A percentile compares a stretch with the other conserved stretches of the same genome.
Evolutionary conservation across 2,888 invertebrate species (phyloP).

Genomic region (Autographa pulchrina): DNA sequence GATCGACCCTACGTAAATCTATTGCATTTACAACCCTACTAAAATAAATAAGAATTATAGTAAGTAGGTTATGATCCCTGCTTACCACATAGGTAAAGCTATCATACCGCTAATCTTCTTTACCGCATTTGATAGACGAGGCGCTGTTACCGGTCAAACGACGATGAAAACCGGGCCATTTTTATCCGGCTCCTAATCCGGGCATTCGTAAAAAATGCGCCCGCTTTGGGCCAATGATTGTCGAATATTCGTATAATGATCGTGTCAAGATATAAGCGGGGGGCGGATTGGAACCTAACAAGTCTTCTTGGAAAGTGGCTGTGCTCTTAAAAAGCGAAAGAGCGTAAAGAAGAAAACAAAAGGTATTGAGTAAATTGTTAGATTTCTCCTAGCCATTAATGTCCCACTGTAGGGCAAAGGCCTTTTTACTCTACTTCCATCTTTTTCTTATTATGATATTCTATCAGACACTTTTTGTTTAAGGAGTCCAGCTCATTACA

Average conservation of each 20-base stretch:
- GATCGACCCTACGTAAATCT: no score
- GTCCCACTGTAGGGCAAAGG: no score
- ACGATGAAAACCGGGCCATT: slow-evolving; percentile 51
- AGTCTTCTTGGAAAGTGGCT: no score
- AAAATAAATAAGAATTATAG: background rate
- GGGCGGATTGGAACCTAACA: background rate
- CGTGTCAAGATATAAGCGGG: slow-evolving; percentile 11
- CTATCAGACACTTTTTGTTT: no score
- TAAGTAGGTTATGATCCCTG: background rate
- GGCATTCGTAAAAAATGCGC: slow-evolving; percentile 53
- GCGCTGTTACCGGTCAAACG: slow-evolving; percentile 48
- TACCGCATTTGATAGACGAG: slow-evolving; percentile 14
- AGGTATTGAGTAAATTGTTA: no score
- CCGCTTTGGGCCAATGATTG: slow-evolving; percentile 52
- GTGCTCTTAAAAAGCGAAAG: no score
- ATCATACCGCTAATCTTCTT: slow-evolving; percentile 33
- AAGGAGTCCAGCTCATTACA: no score
- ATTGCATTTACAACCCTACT: background rate
- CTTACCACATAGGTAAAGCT: background rate
- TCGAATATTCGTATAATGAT: slow-evolving; percentile 58
- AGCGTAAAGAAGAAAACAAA: no score
- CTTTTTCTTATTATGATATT: no score
- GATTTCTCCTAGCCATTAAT: no score
- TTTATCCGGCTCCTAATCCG: slow-evolving; percentile 44
- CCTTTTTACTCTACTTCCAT: no score